Conservation (phyloP, 2,113 vertebrate genomes). For the Murina feae region DNA sequence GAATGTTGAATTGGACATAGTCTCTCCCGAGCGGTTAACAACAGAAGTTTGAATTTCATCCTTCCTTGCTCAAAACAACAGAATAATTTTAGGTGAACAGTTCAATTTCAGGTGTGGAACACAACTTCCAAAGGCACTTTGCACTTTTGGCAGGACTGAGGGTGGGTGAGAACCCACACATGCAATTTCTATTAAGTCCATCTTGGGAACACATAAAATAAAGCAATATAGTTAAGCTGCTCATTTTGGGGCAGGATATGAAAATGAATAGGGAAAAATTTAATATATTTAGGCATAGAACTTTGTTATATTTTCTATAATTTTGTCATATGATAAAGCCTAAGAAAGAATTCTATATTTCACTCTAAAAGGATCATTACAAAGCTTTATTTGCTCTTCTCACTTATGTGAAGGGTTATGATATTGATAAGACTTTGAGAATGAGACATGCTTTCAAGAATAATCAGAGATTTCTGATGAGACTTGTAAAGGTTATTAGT, state of each 20-base stretch:
- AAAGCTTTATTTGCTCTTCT: neutral
- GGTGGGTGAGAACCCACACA: neutral
- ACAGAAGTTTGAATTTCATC: neutral
- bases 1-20: neutral
- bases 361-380: neutral
- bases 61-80: neutral
- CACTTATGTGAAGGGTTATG: neutral
- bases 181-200: neutral
- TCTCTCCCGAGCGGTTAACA: neutral
- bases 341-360: slow-evolving; percentile 26
- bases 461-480: neutral
- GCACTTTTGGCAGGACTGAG: neutral
- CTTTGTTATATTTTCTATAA: neutral
- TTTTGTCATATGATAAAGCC: neutral
- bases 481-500: neutral
- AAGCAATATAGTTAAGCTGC: neutral
- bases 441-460: neutral
- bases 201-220: neutral
- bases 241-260: neutral
- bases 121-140: neutral
- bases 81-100: neutral
- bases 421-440: neutral
- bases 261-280: neutral
- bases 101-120: neutral
- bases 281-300: neutral